Percentiles rank a stretch among this genome's conserved stretches.
phyloP scores from a whole-genome alignment of 1,140 invertebrate species.

The Bathynomus jamesi region DNA sequence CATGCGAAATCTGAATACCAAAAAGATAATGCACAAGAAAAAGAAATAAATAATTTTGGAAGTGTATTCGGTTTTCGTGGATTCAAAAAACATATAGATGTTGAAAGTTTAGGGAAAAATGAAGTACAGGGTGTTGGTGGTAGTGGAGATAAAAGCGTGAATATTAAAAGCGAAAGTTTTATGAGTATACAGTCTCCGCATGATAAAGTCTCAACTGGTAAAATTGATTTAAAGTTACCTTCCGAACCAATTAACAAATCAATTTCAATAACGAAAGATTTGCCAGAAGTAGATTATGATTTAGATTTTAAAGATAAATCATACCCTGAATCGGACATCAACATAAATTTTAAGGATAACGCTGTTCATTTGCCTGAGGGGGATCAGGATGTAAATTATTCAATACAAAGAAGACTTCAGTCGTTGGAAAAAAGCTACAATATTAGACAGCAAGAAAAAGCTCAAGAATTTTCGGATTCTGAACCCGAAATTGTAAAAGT shows the following conservation, averaged over 20 bases:
- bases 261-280: not conserved
- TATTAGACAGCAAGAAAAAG: not conserved
- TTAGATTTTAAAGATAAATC: not conserved
- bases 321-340: not conserved
- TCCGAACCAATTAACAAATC: not conserved
- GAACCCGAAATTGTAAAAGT: not conserved
- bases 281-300: not conserved
- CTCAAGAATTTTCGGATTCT: not conserved
- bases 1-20: not conserved
- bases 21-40: not conserved
- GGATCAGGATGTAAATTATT: not conserved
- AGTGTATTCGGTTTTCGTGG: slow-evolving; percentile 25
- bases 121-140: not conserved
- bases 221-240: slow-evolving; percentile 3
- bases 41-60: slow-evolving; percentile 21
- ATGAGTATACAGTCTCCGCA: not conserved
- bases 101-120: slow-evolving; percentile 4
- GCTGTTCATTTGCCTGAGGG: not conserved
- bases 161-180: not conserved
- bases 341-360: not conserved
- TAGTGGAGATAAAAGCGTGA: not conserved
- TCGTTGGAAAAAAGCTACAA: not conserved
- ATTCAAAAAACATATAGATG: slow-evolving; percentile 24
- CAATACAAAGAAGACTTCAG: not conserved
- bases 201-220: slow-evolving; percentile 3